Percentiles rank a stretch among this genome's conserved stretches.
These are phyloP conservation scores for Xenops minutus DNA, from an alignment of 2,797 vertebrate species.

Conservation along the genomic window DNA sequence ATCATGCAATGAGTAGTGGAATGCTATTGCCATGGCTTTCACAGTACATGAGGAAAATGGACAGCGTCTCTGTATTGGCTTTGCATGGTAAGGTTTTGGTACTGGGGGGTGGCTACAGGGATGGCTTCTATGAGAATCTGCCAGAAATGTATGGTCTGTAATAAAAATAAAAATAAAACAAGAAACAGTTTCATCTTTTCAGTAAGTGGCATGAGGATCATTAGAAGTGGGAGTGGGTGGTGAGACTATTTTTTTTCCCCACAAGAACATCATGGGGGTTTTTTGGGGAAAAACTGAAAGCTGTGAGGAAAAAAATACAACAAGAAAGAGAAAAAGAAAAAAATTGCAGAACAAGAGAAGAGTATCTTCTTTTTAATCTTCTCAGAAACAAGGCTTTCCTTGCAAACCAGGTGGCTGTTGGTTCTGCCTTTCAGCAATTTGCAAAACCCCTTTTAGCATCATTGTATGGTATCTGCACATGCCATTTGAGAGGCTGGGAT, in stretches of 20 bases:
- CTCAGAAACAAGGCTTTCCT: not conserved
- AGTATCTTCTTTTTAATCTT: not conserved
- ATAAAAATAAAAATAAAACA: not conserved
- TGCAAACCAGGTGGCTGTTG: not conserved
- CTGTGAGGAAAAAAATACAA: not conserved
- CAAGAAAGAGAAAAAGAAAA: not conserved
- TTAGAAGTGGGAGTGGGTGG: not conserved
- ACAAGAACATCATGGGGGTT: not conserved
- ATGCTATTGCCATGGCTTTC: not conserved
- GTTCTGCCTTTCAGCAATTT: conserved; percentile 13
- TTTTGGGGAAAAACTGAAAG: not conserved
- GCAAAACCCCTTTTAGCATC: not conserved
- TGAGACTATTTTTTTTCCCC: not conserved
- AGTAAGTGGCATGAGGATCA: not conserved
- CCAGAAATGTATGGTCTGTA: not conserved
- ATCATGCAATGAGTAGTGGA: not conserved
- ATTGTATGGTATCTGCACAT: not conserved
- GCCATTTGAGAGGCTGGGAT: not conserved
- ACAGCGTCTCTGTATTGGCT: not conserved
- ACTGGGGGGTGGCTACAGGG: no score
- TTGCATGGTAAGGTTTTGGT: not conserved
- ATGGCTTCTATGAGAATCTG: not conserved
- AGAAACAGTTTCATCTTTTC: not conserved
- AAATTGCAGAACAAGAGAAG: not conserved
- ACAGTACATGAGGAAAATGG: not conserved